Conservation (phyloP, 2,797 vertebrate species). For the Nannoperca australis region DNA sequence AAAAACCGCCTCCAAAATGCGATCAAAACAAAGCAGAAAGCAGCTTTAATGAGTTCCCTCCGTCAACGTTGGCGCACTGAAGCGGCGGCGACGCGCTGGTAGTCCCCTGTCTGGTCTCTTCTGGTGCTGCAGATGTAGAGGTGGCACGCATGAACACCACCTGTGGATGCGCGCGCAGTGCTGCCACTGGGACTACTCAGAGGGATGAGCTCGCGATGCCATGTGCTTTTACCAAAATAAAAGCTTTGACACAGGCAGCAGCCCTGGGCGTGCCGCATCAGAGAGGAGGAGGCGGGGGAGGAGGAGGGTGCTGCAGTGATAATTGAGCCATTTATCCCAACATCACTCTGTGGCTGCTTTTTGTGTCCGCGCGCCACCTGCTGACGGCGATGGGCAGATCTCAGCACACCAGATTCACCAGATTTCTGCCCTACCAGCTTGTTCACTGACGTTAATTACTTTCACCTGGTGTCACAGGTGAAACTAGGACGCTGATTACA, state of each 20-base stretch:
- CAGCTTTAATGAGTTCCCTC: not conserved
- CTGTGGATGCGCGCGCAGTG: slow-evolving; percentile 60
- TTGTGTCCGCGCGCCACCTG: slow-evolving; percentile 72
- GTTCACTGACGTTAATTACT: not conserved
- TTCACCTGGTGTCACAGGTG: slow-evolving; percentile 30
- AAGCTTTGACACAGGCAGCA: slow-evolving; percentile 60
- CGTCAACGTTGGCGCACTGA: not conserved
- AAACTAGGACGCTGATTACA: not conserved
- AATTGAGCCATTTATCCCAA: slow-evolving; percentile 68
- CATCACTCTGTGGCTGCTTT: not conserved
- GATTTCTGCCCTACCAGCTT: not conserved
- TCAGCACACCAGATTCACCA: slow-evolving; percentile 5
- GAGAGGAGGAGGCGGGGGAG: slow-evolving; percentile 15
- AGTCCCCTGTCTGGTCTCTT: slow-evolving; percentile 1
- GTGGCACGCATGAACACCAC: slow-evolving; percentile 53
- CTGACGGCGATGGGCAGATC: slow-evolving; percentile 28
- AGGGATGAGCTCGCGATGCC: slow-evolving; percentile 60
- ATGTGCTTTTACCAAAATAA: slow-evolving; percentile 86
- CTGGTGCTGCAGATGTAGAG: not conserved
- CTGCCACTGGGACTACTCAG: slow-evolving; percentile 14
- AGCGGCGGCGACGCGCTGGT: not conserved
- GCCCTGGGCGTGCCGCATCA: slow-evolving; percentile 68
- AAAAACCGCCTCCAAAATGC: slow-evolving; percentile 1
- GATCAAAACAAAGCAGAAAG: not conserved
- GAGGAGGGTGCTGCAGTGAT: slow-evolving; percentile 35